These are phyloP conservation scores for Gymnothorax reevesii DNA, from an alignment of 2,797 vertebrate genomes.

Conservation along the genomic window DNA sequence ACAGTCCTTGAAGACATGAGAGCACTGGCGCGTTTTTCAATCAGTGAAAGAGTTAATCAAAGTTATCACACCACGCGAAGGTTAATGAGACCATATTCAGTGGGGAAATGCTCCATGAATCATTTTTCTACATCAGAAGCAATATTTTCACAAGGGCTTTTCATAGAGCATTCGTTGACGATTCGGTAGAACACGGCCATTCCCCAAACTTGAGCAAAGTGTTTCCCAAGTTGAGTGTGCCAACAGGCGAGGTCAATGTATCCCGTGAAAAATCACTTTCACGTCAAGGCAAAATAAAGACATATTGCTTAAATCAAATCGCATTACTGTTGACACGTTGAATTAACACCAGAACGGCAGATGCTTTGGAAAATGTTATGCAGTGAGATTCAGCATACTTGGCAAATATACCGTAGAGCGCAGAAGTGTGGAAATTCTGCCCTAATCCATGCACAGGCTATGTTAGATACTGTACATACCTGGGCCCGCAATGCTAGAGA, in stretches of 20 bases:
- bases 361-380: too few relatives aligned
- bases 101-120: background rate
- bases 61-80: background rate
- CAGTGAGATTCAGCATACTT: too few relatives aligned
- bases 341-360: too few relatives aligned
- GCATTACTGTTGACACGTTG: too few relatives aligned
- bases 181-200: background rate
- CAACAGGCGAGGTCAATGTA: too few relatives aligned
- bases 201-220: background rate
- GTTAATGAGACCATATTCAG: background rate
- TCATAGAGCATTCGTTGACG: background rate
- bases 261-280: too few relatives aligned
- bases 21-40: background rate
- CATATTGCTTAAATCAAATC: too few relatives aligned
- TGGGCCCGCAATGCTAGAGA: background rate
- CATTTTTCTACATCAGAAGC: too few relatives aligned
- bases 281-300: too few relatives aligned
- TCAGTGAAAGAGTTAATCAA: background rate
- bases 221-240: too few relatives aligned
- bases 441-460: background rate
- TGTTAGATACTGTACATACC: background rate
- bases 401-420: too few relatives aligned
- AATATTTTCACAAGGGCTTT: background rate
- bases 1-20: conserved; percentile 39
- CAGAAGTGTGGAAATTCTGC: too few relatives aligned